Percentiles rank a stretch among this genome's conserved stretches.
These are phyloP conservation scores for Scaeva pyrastri DNA, from an alignment of 2,888 invertebrate species.

Conservation along the genomic window DNA sequence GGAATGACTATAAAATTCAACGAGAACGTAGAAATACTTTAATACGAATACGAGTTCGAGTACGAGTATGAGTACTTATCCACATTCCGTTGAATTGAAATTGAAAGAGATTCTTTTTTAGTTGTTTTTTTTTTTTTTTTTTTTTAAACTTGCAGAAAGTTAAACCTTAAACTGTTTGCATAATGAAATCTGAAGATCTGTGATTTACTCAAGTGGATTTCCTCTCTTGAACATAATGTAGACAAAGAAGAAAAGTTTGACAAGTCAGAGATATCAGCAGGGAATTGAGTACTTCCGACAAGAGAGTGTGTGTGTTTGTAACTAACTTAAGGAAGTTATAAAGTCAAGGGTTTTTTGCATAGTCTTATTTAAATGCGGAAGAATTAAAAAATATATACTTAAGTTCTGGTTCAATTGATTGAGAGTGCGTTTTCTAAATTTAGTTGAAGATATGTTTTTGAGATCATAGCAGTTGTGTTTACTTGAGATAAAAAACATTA, in stretches of 20 bases:
- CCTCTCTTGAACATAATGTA: constrained; percentile 18
- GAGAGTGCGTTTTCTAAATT: neutral
- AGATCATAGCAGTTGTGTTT: too few relatives aligned
- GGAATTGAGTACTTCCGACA: constrained; percentile 47
- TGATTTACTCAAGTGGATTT: constrained; percentile 36
- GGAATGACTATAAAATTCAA: neutral
- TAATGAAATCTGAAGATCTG: constrained; percentile 38
- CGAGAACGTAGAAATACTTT: neutral
- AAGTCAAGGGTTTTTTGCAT: constrained; percentile 9
- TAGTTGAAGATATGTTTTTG: neutral
- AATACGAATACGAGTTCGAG: too few relatives aligned
- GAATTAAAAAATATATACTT: neutral
- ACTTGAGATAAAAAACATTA: too few relatives aligned
- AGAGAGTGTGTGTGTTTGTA: neutral
- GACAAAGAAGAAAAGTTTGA: constrained; percentile 36
- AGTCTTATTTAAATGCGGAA: neutral
- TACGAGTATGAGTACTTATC: neutral
- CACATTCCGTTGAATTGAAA: constrained; percentile 25
- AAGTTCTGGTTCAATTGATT: neutral
- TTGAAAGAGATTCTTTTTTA: constrained; percentile 19
- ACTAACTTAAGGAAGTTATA: constrained; percentile 28
- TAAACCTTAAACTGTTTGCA: constrained; percentile 34
- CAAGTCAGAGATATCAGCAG: neutral
- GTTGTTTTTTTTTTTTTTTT: neutral
- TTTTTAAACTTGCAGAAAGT: constrained; percentile 25